Conservation (phyloP, 2,113 vertebrate species). For the Puffinus mauretanicus region DNA sequence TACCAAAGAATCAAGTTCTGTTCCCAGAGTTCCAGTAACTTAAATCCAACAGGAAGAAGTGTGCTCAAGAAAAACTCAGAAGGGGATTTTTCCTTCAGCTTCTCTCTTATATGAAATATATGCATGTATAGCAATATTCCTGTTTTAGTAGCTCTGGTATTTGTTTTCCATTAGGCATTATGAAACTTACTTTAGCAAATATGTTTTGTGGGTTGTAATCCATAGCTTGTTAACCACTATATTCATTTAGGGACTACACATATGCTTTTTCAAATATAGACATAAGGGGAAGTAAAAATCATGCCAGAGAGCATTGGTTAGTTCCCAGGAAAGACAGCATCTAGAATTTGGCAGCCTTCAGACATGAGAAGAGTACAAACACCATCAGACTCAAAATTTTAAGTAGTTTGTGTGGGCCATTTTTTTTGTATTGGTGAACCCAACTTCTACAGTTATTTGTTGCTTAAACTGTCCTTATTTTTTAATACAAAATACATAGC, state of each 20-base stretch:
- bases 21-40: background rate
- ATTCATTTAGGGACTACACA: constrained; percentile 48
- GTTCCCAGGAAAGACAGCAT: constrained; percentile 54
- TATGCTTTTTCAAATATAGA: constrained; percentile 52
- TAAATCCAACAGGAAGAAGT: background rate
- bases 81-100: background rate
- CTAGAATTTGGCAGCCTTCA: constrained; percentile 46
- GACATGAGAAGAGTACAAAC: background rate
- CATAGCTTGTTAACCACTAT: constrained; percentile 57
- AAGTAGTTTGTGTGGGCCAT: background rate
- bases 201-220: constrained; percentile 58
- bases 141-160: background rate
- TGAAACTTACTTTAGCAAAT: constrained; percentile 46
- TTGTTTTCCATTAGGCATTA: constrained; percentile 58
- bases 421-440: background rate
- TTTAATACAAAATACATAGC: background rate
- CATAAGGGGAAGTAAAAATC: constrained; percentile 61
- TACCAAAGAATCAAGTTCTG: background rate
- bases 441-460: background rate
- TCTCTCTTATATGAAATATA: background rate
- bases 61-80: background rate
- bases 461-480: background rate
- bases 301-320: constrained; percentile 54
- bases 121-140: background rate
- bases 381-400: background rate